Evolutionary conservation across 2,797 vertebrate species (phyloP).

Genomic region (Sebastes alutus): DNA sequence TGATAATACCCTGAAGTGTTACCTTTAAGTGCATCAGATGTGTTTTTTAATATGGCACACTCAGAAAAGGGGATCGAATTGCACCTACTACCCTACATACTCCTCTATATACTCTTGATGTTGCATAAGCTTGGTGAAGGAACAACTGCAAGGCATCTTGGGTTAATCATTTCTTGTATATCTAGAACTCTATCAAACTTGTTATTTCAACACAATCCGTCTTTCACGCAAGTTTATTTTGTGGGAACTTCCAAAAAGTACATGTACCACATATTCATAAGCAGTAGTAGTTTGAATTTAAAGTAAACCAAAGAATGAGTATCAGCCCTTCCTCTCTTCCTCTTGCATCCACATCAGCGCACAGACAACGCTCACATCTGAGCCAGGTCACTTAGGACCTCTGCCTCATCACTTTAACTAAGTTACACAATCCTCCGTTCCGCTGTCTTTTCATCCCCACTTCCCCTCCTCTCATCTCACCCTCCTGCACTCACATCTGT

Average conservation of each 20-base stretch:
- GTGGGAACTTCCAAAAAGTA: constrained; percentile 26
- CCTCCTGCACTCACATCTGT: constrained; percentile 71
- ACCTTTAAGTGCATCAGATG: neutral
- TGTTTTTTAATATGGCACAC: neutral
- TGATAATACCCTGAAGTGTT: neutral
- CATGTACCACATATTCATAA: neutral
- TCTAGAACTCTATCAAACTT: neutral
- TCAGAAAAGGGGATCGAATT: neutral
- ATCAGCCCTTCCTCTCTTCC: constrained; percentile 7
- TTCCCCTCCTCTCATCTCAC: constrained; percentile 50
- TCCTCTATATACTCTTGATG: neutral
- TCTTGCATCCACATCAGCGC: constrained; percentile 46
- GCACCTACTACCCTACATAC: neutral
- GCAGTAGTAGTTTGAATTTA: constrained; percentile 9
- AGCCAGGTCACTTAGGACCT: constrained; percentile 64
- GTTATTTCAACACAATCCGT: neutral
- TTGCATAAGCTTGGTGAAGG: neutral
- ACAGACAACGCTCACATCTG: constrained; percentile 37
- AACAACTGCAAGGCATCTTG: neutral
- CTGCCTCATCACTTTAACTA: constrained; percentile 73
- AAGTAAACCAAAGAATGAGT: constrained; percentile 22
- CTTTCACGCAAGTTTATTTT: constrained; percentile 22
- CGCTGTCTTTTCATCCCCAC: constrained; percentile 45
- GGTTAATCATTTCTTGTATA: neutral
- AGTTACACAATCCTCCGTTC: constrained; percentile 72